A percentile compares a stretch with the other conserved stretches of the same genome.
phyloP scores from a whole-genome alignment of 2,113 vertebrate species.

The Tapirus terrestris region DNA sequence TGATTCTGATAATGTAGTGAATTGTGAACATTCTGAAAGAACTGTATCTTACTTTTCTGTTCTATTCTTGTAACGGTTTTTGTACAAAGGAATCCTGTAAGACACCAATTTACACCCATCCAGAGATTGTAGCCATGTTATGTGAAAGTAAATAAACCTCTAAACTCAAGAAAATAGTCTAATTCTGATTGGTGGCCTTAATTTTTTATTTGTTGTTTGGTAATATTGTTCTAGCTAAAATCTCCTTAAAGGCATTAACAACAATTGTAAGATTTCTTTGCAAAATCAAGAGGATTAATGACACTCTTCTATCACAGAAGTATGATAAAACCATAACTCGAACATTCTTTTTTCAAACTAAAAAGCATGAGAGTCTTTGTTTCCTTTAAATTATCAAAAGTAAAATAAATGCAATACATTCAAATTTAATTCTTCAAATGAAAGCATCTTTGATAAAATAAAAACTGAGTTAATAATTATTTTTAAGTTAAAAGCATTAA shows the following conservation, averaged over 20 bases:
- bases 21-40: not conserved
- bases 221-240: slow-evolving; percentile 27
- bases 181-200: not conserved
- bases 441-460: slow-evolving; percentile 36
- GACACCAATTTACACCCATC: not conserved
- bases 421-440: not conserved
- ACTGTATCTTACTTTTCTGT: not conserved
- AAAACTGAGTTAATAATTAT: slow-evolving; percentile 18
- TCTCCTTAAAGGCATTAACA: not conserved
- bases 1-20: not conserved
- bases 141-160: not conserved
- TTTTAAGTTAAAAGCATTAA: slow-evolving; percentile 12
- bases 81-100: not conserved
- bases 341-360: slow-evolving; percentile 24
- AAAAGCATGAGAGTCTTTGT: not conserved
- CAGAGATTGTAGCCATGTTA: not conserved
- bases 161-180: not conserved
- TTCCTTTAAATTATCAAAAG: slow-evolving; percentile 36
- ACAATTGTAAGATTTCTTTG: not conserved
- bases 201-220: slow-evolving; percentile 23
- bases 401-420: not conserved
- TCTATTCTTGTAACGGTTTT: slow-evolving; percentile 1
- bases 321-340: not conserved
- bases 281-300: slow-evolving; percentile 25
- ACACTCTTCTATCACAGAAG: not conserved